These are phyloP conservation scores for Eublepharis macularius DNA, from an alignment of 2,113 vertebrate genomes.

Conservation along the genomic window DNA sequence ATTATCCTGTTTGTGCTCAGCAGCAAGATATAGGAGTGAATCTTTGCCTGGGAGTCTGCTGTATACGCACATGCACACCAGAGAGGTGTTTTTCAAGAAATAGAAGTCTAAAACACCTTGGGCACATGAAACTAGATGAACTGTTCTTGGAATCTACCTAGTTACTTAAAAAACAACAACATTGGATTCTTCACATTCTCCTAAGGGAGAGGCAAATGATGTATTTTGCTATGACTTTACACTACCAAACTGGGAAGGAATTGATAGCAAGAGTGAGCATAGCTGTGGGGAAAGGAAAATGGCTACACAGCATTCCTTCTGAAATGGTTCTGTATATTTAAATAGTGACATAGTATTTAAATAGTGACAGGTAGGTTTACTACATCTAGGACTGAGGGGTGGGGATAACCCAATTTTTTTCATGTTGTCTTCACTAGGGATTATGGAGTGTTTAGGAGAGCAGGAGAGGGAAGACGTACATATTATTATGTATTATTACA, in stretches of 20 bases:
- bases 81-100: too few relatives aligned
- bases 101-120: too few relatives aligned
- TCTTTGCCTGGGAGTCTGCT: too few relatives aligned
- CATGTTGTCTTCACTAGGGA: background rate
- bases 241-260: background rate
- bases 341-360: background rate
- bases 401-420: background rate
- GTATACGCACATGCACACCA: too few relatives aligned
- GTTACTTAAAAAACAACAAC: background rate
- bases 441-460: background rate
- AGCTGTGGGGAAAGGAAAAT: too few relatives aligned
- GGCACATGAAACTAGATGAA: too few relatives aligned
- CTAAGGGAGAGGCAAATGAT: background rate
- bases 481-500: background rate
- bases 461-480: too few relatives aligned
- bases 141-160: too few relatives aligned
- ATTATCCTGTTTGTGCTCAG: too few relatives aligned
- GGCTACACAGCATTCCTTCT: too few relatives aligned
- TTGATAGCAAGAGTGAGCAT: background rate
- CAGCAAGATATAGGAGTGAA: too few relatives aligned
- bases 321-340: background rate
- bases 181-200: background rate
- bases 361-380: background rate
- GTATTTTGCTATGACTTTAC: background rate
- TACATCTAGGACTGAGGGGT: background rate